Percentiles rank a stretch among this genome's conserved stretches.
Conservation (phyloP, 92 coral and sea anemone species). For the Actinostola sp. region DNA sequence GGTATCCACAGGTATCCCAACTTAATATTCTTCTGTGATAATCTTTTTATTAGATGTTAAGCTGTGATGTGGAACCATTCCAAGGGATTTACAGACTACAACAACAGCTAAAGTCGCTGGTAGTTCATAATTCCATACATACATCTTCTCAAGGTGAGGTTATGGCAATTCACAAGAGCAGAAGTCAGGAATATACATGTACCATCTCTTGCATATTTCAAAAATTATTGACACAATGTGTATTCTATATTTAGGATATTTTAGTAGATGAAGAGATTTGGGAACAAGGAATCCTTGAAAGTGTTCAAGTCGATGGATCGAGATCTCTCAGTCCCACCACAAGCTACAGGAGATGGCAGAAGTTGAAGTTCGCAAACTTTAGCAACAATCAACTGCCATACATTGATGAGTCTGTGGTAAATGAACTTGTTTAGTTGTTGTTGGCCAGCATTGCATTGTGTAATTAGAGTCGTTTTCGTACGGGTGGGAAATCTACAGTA, state of each 20-base stretch:
- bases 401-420: slow-evolving; percentile 96
- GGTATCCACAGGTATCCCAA: slow-evolving; percentile 17
- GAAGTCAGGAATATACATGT: too few species aligned
- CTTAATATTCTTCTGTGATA: not conserved
- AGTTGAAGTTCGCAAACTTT: slow-evolving; percentile 69
- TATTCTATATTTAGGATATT: too few species aligned
- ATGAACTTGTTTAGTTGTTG: too few species aligned
- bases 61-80: slow-evolving; percentile 88
- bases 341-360: slow-evolving; percentile 64
- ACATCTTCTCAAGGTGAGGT: slow-evolving; percentile 83
- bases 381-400: slow-evolving; percentile 85
- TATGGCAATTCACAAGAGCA: too few species aligned
- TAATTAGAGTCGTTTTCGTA: too few species aligned
- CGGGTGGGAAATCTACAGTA: too few species aligned
- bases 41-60: slow-evolving; percentile 59
- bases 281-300: slow-evolving; percentile 85
- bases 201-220: too few species aligned
- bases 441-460: too few species aligned
- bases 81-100: slow-evolving; percentile 72
- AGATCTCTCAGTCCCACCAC: slow-evolving; percentile 58
- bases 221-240: too few species aligned
- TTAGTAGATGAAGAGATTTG: slow-evolving; percentile 92
- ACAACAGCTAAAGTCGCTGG: slow-evolving; percentile 59
- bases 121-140: slow-evolving; percentile 79
- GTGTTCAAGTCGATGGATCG: slow-evolving; percentile 64